These are phyloP conservation scores for Drosophila saltans DNA, from an alignment of 1,140 invertebrate genomes.

Conservation along the genomic window DNA sequence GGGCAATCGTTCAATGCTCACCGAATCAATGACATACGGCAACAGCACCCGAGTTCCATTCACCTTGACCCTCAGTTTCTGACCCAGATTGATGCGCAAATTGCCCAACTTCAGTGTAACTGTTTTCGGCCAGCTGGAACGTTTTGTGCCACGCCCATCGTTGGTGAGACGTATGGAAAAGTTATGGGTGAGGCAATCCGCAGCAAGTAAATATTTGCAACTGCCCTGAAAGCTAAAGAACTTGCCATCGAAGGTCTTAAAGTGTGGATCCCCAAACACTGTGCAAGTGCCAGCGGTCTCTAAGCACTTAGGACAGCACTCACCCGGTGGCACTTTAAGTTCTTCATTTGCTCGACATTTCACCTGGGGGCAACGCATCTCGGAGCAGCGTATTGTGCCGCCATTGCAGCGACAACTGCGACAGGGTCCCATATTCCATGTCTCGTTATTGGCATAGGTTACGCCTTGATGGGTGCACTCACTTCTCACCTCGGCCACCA, in stretches of 20 bases:
- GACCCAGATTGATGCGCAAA: conserved; percentile 93
- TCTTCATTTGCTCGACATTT: conserved; percentile 90
- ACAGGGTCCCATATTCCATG: conserved; percentile 93
- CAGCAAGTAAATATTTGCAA: conserved; percentile 94
- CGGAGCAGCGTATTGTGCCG: conserved; percentile 91
- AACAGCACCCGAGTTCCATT: conserved; percentile 89
- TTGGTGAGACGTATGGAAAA: conserved; percentile 96
- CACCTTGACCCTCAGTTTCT: conserved; percentile 93
- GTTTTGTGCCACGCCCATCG: conserved; percentile 89
- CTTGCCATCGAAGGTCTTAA: conserved; percentile 95
- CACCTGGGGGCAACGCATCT: conserved; percentile 88
- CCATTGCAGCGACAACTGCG: conserved; percentile 92
- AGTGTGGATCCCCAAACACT: conserved; percentile 96
- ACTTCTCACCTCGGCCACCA: conserved; percentile 86
- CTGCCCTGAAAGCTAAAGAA: conserved; percentile 95
- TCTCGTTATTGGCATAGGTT: conserved; percentile 90
- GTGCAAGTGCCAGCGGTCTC: conserved; percentile 95
- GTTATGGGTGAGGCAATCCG: conserved; percentile 90
- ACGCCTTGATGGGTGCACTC: conserved; percentile 87
- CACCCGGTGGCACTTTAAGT: conserved; percentile 88
- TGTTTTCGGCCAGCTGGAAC: conserved; percentile 94
- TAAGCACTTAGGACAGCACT: conserved; percentile 94
- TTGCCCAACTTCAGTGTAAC: conserved; percentile 90
- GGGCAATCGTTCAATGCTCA: conserved; percentile 85
- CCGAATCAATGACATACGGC: conserved; percentile 84